Conservation (phyloP, 1,140 invertebrate species). For the Sycobia sp. region DNA sequence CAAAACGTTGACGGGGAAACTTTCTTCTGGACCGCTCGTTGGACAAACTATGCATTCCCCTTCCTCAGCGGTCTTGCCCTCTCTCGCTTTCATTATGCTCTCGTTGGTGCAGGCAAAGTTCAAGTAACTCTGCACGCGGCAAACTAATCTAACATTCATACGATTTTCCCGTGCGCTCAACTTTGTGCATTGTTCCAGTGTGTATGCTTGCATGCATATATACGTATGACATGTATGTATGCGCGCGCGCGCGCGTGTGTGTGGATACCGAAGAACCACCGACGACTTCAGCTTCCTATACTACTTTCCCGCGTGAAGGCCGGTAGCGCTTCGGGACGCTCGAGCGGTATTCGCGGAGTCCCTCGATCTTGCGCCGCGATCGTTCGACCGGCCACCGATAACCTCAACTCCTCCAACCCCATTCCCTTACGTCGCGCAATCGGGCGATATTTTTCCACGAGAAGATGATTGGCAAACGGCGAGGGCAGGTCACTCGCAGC, state of each 20-base stretch:
- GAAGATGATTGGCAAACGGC: too few species aligned
- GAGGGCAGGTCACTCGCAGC: too few species aligned
- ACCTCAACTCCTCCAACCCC: too few species aligned
- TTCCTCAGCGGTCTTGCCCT: neutral
- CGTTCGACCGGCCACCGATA: too few species aligned
- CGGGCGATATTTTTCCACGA: too few species aligned
- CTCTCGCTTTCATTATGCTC: conserved; percentile 29
- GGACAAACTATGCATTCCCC: conserved; percentile 39
- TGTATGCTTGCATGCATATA: conserved; percentile 20
- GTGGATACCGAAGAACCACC: too few species aligned
- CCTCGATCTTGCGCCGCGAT: too few species aligned
- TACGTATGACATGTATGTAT: conserved; percentile 7
- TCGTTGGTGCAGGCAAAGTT: conserved; percentile 50
- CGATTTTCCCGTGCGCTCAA: conserved; percentile 38
- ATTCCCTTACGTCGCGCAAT: too few species aligned
- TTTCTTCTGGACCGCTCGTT: conserved; percentile 48
- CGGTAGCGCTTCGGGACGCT: too few species aligned
- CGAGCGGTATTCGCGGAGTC: too few species aligned
- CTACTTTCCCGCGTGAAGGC: too few species aligned
- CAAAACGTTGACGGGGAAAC: conserved; percentile 41
- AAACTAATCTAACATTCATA: conserved; percentile 57
- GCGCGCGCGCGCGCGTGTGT: neutral
- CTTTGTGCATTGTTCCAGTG: conserved; percentile 35
- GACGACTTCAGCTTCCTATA: too few species aligned
- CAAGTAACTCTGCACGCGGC: conserved; percentile 50